A percentile compares a stretch with the other conserved stretches of the same genome.
These are phyloP conservation scores for Drosophila anomalipes DNA, from an alignment of 2,888 invertebrate species.

Conservation along the genomic window DNA sequence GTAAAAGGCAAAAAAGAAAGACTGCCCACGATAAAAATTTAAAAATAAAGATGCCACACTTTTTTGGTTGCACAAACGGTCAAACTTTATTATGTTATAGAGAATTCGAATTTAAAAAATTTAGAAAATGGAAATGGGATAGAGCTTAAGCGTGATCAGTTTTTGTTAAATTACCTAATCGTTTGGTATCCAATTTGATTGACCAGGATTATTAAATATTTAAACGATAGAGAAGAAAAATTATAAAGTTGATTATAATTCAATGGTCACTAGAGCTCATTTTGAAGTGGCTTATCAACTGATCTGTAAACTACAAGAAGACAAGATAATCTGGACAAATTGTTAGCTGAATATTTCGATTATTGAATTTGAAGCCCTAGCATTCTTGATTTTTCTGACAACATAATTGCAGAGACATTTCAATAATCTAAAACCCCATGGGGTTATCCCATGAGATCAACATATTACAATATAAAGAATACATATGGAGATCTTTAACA, in stretches of 20 bases:
- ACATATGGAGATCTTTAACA: conserved; percentile 44
- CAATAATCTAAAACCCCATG: conserved; percentile 60
- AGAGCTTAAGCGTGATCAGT: not conserved
- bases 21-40: not conserved
- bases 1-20: not conserved
- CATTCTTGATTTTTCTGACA: conserved; percentile 45
- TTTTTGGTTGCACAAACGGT: not conserved
- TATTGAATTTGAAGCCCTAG: not conserved
- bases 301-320: conserved; percentile 19
- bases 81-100: not conserved
- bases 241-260: not conserved
- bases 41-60: not conserved
- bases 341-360: conserved; percentile 14
- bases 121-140: not conserved
- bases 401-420: conserved; percentile 64
- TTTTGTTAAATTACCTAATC: not conserved
- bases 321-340: conserved; percentile 33
- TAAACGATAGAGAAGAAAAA: too few species aligned
- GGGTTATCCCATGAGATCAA: conserved; percentile 64
- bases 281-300: not conserved
- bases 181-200: not conserved
- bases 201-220: not conserved
- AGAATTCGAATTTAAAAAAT: not conserved
- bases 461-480: conserved; percentile 52
- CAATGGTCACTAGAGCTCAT: not conserved